Percentiles rank a stretch among this genome's conserved stretches.
Evolutionary conservation across 2,113 vertebrate species (phyloP).

Genomic region (Hemiscyllium ocellatum): DNA sequence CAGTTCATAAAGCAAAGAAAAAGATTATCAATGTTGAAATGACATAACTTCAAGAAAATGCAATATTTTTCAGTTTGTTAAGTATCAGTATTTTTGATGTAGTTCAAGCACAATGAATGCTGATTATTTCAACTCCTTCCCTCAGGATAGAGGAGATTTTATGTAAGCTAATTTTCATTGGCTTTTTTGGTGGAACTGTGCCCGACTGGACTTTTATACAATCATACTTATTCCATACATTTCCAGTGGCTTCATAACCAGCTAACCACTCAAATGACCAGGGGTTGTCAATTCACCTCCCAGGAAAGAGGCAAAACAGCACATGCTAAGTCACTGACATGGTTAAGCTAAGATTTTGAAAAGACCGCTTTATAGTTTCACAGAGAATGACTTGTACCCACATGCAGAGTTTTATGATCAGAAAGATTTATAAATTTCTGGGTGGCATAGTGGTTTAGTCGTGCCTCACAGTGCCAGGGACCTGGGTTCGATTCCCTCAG

Average conservation of each 20-base stretch:
- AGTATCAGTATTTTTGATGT: not conserved
- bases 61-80: not conserved
- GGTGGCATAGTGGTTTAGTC: no score
- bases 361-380: not conserved
- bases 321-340: not conserved
- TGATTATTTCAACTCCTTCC: not conserved
- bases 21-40: not conserved
- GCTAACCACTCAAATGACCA: not conserved
- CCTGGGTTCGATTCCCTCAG: no score
- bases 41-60: not conserved
- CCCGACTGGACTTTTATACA: not conserved
- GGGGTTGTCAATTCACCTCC: not conserved
- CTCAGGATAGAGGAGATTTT: not conserved
- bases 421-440: not conserved
- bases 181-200: not conserved
- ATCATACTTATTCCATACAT: not conserved
- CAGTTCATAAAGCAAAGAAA: not conserved
- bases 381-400: not conserved
- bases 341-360: not conserved
- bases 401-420: not conserved
- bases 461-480: no score
- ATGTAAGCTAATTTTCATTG: not conserved
- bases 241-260: not conserved
- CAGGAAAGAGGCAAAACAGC: not conserved
- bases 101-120: not conserved